Evolutionary conservation across 1,140 invertebrate genomes (phyloP), one percentile per base, ranked within the genome.

Genomic region (Stegodyphus mimosarum): DNA sequence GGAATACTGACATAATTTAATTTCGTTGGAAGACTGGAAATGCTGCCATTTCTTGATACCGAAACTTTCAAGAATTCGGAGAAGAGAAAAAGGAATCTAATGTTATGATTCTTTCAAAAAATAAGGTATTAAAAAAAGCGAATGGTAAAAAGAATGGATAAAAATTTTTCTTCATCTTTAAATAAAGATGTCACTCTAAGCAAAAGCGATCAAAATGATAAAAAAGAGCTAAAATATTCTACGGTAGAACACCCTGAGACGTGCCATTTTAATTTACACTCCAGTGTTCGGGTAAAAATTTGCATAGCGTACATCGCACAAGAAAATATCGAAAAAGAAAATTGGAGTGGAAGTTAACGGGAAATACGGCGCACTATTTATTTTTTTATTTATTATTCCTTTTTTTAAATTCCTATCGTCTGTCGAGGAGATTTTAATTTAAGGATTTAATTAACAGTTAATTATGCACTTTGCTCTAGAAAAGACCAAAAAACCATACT

Each of bases 371-470:
- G 33, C 33, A 33, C 33, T 33, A 33, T 33, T 33, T 33, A 33
- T 33, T 33, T 33, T n/a, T 33, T 33, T 33, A 33, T 33, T 33
- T 33, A 33, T 33, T 33, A 33, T 33, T 33, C 7, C 60, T 4
- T 50, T 74, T 55, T 60, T 74, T 6, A 53, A 9, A 17, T 60
- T 74, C 60, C 53, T 48, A 74, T 74, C 18, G 60, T 48, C 7
- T 55, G 17, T 74, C 52, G 60, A 55, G 72, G 9, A 53, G 18
- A 74, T 13, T 60, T 60, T 74, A 53, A 60, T 74, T 74, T 55
- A 10, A 9, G n/a, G 33, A 48, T 74, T 60, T 74, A 74, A 74
- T 74, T 74, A 74, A 60, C 52, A 48, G 72, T 74, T 60, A 74
- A 74, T 74, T 74, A 74, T 74, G 72, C 72, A 74, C 51, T 55